Evolutionary conservation across 2,888 invertebrate species (phyloP), one percentile per base, ranked within the genome.

Genomic region (Griposia aprilina): DNA sequence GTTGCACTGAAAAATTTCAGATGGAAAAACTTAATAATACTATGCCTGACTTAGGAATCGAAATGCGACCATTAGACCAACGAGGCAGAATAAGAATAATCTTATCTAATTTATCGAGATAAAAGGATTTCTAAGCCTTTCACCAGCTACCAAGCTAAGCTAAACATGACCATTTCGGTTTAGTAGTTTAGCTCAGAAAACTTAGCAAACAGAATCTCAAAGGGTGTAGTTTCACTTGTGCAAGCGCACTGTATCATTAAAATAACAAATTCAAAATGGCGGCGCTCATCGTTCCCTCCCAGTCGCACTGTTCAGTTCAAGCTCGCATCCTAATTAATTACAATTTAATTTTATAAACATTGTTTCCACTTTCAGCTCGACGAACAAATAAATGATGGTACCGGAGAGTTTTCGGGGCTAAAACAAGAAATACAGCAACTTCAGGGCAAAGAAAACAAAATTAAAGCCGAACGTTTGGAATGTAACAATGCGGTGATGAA

Each of bases 391-490:
- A 95, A 93, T 63, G 97, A 97, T 82, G 97, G 97, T 4, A 96
- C 97, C 2, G 97, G 97, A 1, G 97, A 97, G 76, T 97, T 97
- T 74, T 91, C 97, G 0, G 97, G 95, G 55, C 93, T 98, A 0
- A 98, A 98, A 86, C 97, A 98, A 76, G 97, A 98, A 89, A 97
- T 98, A 57, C 94, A 96, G 0, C 96, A 95, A 59, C 93, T 98
- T 0, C 97, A 97, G 50, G 96, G 97, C 48, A 96, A 97, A 76
- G 98, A 98, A 90, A 98, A 97, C 82, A 97, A 98, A 78, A 93
- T 98, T 10, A 98, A 98, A 90, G 97, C 97, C 1, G 96, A 97
- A 74, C 97, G 98, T 66, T 96, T 99, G 0, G 98, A 99, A 89
- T 96, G 98, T 0, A 98, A 98, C 80, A 98, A 98, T 86, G 98